Conservation (phyloP, 1,140 invertebrate species). For the Ladona fulva region DNA sequence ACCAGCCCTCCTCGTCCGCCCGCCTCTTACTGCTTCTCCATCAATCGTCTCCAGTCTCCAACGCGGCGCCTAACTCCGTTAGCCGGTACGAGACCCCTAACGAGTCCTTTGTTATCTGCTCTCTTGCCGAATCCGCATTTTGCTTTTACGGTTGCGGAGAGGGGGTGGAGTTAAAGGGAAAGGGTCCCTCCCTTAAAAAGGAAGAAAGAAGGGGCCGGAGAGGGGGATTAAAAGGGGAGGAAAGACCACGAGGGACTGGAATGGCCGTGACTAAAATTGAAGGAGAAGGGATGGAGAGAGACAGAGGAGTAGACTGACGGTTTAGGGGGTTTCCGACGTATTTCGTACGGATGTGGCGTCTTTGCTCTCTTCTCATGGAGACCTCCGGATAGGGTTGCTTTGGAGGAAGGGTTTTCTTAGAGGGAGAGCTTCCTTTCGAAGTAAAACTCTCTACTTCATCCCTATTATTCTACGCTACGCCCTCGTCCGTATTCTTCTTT, state of each 20-base stretch:
- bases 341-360: too few species aligned
- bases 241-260: not conserved
- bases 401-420: too few species aligned
- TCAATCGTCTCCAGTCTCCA: not conserved
- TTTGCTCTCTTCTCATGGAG: too few species aligned
- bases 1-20: not conserved
- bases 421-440: too few species aligned
- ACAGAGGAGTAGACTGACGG: not conserved
- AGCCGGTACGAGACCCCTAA: not conserved
- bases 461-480: too few species aligned
- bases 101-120: conserved; percentile 4
- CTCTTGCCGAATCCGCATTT: conserved; percentile 7
- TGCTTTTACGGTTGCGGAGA: not conserved
- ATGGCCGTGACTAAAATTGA: not conserved
- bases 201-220: not conserved
- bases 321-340: not conserved
- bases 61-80: conserved; percentile 1
- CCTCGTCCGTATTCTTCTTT: too few species aligned
- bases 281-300: not conserved
- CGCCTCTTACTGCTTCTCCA: not conserved
- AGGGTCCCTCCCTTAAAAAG: not conserved
- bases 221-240: not conserved
- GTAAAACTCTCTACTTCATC: too few species aligned
- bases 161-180: too few species aligned
- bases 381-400: too few species aligned